A percentile compares a stretch with the other conserved stretches of the same genome.
phyloP scores from a whole-genome alignment of 2,888 invertebrate genomes.

The Camponotus fellah region DNA sequence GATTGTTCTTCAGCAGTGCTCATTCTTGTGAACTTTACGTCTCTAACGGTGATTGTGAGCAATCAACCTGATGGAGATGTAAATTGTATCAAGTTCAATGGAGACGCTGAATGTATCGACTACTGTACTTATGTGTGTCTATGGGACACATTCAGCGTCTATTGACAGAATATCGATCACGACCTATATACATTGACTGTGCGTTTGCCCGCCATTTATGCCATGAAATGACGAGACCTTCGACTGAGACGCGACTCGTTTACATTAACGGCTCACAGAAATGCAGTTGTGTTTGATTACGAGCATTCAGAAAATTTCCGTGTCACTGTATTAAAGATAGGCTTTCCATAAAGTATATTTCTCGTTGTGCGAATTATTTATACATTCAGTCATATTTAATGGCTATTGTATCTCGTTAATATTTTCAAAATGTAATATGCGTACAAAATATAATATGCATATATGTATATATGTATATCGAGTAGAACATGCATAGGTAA shows the following conservation, averaged over 20 bases:
- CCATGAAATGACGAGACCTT: conserved; percentile 38
- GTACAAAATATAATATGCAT: not conserved
- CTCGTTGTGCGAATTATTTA: conserved; percentile 19
- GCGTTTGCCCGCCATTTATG: conserved; percentile 18
- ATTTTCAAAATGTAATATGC: not conserved
- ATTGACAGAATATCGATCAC: conserved; percentile 36
- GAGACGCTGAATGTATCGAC: not conserved
- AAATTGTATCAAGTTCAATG: conserved; percentile 26
- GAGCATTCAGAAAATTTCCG: not conserved
- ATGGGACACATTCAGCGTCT: conserved; percentile 6
- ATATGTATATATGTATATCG: not conserved
- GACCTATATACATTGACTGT: conserved; percentile 27
- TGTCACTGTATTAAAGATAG: not conserved
- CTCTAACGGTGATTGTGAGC: not conserved
- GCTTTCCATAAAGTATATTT: not conserved
- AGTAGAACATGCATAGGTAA: not conserved
- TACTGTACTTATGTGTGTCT: conserved; percentile 14
- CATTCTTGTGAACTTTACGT: not conserved
- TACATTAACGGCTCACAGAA: not conserved
- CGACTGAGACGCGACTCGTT: conserved; percentile 5
- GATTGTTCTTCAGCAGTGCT: not conserved
- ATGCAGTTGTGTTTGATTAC: conserved; percentile 3
- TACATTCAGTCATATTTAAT: not conserved
- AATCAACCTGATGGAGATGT: conserved; percentile 10
- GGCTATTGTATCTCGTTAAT: not conserved